Conservation (phyloP, 2,113 vertebrate genomes). For the Sialia sialis region DNA sequence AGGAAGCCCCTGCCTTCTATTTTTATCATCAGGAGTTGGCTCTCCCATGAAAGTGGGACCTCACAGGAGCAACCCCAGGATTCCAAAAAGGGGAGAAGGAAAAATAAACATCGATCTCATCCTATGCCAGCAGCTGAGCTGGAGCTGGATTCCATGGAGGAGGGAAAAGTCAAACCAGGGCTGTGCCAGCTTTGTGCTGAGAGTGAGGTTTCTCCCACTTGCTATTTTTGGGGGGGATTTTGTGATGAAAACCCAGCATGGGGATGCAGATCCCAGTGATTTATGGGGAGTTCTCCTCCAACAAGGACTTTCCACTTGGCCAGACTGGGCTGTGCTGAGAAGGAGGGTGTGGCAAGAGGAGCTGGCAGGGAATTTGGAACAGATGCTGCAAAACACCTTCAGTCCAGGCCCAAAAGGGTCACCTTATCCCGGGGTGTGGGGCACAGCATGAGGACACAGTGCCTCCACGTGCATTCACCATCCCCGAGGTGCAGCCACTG, state of each 20-base stretch:
- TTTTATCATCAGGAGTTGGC: not conserved
- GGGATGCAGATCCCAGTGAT: conserved; percentile 8
- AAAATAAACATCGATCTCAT: not conserved
- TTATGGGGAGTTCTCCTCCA: conserved; percentile 41
- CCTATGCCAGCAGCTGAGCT: not conserved
- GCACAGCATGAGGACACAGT: fast-evolving
- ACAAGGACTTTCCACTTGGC: conserved; percentile 12
- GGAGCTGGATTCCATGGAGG: conserved; percentile 20
- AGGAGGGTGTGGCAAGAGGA: not conserved
- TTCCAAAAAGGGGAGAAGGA: not conserved
- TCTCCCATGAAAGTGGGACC: not conserved
- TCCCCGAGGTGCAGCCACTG: fast-evolving
- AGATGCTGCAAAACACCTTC: conserved; percentile 69
- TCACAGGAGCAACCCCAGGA: not conserved
- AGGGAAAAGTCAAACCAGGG: not conserved
- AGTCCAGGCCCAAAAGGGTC: not conserved
- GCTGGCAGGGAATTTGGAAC: conserved; percentile 75
- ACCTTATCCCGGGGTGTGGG: not conserved
- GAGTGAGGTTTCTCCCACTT: not conserved
- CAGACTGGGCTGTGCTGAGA: not conserved
- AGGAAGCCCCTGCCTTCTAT: not conserved
- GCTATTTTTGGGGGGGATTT: not conserved
- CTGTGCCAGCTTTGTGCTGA: not conserved
- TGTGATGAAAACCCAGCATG: conserved; percentile 19
- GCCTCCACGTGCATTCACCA: not conserved